A percentile compares a stretch with the other conserved stretches of the same genome.
Conservation (phyloP, 2,797 vertebrate species). For the Alfaro cultratus region DNA sequence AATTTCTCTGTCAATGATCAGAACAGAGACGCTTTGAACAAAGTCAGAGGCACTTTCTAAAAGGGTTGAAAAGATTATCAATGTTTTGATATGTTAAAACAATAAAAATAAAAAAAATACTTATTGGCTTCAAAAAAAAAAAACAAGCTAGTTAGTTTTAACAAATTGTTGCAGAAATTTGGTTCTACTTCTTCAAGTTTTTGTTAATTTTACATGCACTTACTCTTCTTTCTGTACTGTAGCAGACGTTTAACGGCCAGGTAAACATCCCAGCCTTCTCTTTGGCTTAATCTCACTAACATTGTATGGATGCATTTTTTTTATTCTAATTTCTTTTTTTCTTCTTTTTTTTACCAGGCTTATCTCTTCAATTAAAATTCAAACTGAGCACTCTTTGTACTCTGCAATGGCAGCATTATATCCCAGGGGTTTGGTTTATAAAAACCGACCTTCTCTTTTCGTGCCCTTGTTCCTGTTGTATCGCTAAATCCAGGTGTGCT, state of each 20-base stretch:
- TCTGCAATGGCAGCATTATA: slow-evolving; percentile 55
- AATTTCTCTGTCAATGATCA: background rate
- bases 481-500: slow-evolving; percentile 32
- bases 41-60: background rate
- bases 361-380: slow-evolving; percentile 66
- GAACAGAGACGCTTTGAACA: background rate
- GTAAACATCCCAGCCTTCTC: slow-evolving; percentile 6
- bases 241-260: slow-evolving; percentile 8
- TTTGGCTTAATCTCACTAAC: slow-evolving; percentile 1
- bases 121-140: background rate
- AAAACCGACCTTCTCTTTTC: slow-evolving; percentile 17
- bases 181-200: background rate
- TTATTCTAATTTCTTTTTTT: background rate
- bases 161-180: background rate
- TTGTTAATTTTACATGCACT: background rate
- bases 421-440: slow-evolving; percentile 57
- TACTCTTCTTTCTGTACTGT: background rate
- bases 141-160: background rate
- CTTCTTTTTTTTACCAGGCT: slow-evolving; percentile 15
- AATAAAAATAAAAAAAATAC: too few species aligned
- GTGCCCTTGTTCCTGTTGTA: slow-evolving; percentile 7
- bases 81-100: background rate
- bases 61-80: background rate
- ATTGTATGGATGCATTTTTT: slow-evolving; percentile 21
- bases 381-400: slow-evolving; percentile 51